These are phyloP conservation scores for Drosophila yooni DNA, from an alignment of 2,888 invertebrate genomes.

Conservation along the genomic window DNA sequence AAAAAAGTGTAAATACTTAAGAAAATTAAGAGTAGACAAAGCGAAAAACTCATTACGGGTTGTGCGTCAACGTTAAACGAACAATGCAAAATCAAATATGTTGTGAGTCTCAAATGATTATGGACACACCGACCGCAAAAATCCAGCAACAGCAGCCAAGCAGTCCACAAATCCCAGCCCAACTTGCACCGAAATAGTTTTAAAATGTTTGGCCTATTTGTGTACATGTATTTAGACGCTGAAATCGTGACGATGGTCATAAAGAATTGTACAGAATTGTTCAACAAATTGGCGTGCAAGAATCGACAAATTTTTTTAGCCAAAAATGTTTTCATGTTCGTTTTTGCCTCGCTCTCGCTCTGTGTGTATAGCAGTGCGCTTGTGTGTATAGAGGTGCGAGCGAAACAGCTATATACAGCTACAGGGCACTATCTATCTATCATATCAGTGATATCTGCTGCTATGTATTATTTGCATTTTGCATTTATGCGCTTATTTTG, in stretches of 20 bases:
- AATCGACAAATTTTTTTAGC: slow-evolving; percentile 55
- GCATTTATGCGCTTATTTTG: slow-evolving; percentile 49
- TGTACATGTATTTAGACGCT: slow-evolving; percentile 3
- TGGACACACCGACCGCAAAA: slow-evolving; percentile 39
- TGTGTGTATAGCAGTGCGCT: slow-evolving; percentile 77
- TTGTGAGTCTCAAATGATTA: slow-evolving; percentile 59
- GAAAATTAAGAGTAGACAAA: slow-evolving; percentile 56
- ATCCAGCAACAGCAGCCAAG: slow-evolving; percentile 23
- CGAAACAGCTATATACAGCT: slow-evolving; percentile 67
- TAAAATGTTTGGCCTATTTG: slow-evolving; percentile 11
- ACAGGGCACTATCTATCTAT: slow-evolving; percentile 62
- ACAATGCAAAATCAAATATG: slow-evolving; percentile 77
- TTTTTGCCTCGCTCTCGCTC: slow-evolving; percentile 84
- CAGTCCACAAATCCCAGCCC: slow-evolving; percentile 28
- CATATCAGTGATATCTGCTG: slow-evolving; percentile 65
- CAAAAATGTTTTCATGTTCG: slow-evolving; percentile 73
- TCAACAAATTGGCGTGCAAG: slow-evolving; percentile 42
- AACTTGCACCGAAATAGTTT: slow-evolving; percentile 19
- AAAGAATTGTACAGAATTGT: slow-evolving; percentile 25
- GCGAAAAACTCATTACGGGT: slow-evolving; percentile 54
- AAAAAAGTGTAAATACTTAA: slow-evolving; percentile 70
- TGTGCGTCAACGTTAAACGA: slow-evolving; percentile 63
- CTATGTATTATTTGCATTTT: slow-evolving; percentile 61
- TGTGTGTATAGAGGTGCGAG: slow-evolving; percentile 64
- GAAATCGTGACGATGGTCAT: neutral